phyloP scores from a whole-genome alignment of 2,888 invertebrate genomes.

The Glaucopsyche alexis region DNA sequence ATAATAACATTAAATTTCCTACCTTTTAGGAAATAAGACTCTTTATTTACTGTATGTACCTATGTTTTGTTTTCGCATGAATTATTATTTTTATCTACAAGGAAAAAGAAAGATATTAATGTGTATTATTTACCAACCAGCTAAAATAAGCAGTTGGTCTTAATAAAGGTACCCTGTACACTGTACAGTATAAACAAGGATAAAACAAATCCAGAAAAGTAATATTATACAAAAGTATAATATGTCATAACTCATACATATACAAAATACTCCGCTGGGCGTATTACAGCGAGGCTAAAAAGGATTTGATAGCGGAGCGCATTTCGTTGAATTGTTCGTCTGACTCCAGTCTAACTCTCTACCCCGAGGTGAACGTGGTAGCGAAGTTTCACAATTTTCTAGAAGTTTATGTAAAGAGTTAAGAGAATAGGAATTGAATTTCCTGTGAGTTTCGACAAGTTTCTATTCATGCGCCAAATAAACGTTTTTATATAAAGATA shows the following conservation, averaged over 20 bases:
- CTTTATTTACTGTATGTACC: neutral
- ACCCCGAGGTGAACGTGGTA: neutral
- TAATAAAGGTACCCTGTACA: neutral
- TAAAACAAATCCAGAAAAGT: neutral
- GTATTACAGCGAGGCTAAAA: neutral
- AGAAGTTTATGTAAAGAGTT: neutral
- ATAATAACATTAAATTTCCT: no score
- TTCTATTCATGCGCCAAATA: no score
- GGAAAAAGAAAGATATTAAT: neutral
- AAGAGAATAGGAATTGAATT: no score
- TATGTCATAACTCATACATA: slow-evolving; percentile 14
- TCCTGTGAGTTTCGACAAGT: no score
- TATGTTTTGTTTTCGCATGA: neutral
- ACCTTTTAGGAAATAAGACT: no score
- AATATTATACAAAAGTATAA: neutral
- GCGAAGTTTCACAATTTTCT: neutral
- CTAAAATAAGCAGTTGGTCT: neutral
- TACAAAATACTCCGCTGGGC: neutral
- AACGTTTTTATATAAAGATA: no score
- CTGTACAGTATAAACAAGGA: neutral
- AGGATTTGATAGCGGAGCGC: slow-evolving; percentile 4
- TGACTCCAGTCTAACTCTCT: neutral
- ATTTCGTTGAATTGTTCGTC: slow-evolving; percentile 15
- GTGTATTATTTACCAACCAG: neutral
- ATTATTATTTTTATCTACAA: neutral